A percentile compares a stretch with the other conserved stretches of the same genome.
Conservation (phyloP, 2,113 vertebrate genomes). For the Prolemur simus region DNA sequence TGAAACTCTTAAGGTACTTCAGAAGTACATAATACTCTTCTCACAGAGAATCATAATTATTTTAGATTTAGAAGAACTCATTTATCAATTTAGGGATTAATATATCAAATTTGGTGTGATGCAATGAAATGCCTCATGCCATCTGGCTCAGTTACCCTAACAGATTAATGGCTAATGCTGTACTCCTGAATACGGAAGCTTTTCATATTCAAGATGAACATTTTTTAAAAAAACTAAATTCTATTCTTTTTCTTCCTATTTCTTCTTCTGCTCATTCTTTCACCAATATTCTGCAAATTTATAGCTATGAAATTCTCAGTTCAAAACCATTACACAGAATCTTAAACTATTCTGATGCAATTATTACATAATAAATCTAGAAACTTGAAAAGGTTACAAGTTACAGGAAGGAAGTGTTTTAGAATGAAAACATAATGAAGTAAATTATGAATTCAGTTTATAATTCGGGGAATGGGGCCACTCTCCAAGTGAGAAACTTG, state of each 20-base stretch:
- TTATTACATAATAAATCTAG: slow-evolving; percentile 43
- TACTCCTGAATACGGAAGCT: neutral
- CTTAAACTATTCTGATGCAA: slow-evolving; percentile 25
- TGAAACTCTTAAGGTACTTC: slow-evolving; percentile 34
- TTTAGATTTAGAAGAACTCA: slow-evolving; percentile 53
- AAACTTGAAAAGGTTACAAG: slow-evolving; percentile 11
- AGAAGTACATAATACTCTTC: slow-evolving; percentile 35
- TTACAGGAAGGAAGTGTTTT: slow-evolving; percentile 14
- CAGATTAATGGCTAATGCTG: neutral
- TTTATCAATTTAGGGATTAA: slow-evolving; percentile 44
- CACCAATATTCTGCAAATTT: slow-evolving; percentile 27
- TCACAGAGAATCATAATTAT: slow-evolving; percentile 4
- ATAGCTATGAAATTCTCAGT: slow-evolving; percentile 15
- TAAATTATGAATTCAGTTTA: slow-evolving; percentile 22
- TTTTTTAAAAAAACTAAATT: slow-evolving; percentile 14
- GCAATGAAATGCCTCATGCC: neutral
- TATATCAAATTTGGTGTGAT: slow-evolving; percentile 6
- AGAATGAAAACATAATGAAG: slow-evolving; percentile 43
- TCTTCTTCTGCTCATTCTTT: neutral
- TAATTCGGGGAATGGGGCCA: slow-evolving; percentile 21
- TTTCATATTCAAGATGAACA: slow-evolving; percentile 46
- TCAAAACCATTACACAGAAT: slow-evolving; percentile 37
- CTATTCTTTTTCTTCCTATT: slow-evolving; percentile 38
- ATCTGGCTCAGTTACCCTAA: neutral
- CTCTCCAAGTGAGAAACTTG: slow-evolving; percentile 21